These are phyloP conservation scores for Marmota monax DNA, from an alignment of 2,113 vertebrate species.

Conservation along the genomic window DNA sequence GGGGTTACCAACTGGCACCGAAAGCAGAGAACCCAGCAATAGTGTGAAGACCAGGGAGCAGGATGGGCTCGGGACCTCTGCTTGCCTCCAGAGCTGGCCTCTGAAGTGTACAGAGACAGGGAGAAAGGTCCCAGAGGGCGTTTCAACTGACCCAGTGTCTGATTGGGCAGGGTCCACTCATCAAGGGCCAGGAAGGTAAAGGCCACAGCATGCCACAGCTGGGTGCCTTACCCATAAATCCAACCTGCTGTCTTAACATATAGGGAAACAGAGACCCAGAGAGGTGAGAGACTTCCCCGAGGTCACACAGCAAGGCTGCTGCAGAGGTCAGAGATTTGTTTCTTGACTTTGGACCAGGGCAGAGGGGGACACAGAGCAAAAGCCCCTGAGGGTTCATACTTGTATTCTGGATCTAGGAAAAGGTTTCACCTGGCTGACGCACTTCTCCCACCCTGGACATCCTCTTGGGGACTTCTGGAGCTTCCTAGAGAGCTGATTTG, in stretches of 20 bases:
- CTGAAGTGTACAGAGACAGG: too few species aligned
- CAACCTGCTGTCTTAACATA: neutral
- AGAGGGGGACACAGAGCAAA: neutral
- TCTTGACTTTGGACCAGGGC: neutral
- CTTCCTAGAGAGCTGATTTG: neutral
- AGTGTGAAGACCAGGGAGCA: neutral
- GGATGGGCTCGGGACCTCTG: neutral
- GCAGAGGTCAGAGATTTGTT: neutral
- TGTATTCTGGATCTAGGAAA: neutral
- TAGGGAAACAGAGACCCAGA: neutral
- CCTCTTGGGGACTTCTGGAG: neutral
- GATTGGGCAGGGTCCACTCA: neutral
- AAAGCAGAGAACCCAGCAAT: neutral
- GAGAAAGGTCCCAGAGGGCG: neutral
- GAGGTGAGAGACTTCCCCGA: neutral
- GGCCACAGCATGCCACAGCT: neutral
- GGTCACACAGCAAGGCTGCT: neutral
- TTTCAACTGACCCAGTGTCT: neutral
- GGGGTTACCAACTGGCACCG: neutral
- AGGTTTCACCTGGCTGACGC: neutral
- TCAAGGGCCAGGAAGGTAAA: neutral
- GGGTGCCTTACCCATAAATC: fast-evolving
- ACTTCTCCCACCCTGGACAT: neutral
- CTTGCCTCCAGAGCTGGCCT: neutral
- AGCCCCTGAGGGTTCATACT: neutral